phyloP scores from a whole-genome alignment of 2,888 invertebrate genomes.

The Cremastobaeus sp. region DNA sequence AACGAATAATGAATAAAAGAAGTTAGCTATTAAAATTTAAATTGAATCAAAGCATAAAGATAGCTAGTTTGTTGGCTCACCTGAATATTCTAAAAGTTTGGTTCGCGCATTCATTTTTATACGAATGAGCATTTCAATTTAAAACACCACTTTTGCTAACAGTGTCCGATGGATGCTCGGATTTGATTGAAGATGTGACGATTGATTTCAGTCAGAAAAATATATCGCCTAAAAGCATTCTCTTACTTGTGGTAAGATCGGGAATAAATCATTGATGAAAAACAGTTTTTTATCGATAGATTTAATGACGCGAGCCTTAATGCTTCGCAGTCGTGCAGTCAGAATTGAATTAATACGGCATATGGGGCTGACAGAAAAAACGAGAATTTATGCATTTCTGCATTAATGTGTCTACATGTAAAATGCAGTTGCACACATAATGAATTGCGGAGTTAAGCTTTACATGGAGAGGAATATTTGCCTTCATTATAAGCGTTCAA shows the following conservation, averaged over 20 bases:
- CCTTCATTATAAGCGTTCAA: conserved; percentile 27
- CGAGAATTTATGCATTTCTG: conserved; percentile 50
- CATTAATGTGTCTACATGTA: conserved; percentile 55
- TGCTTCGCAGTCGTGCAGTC: conserved; percentile 31
- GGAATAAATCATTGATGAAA: no score
- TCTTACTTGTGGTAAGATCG: background rate
- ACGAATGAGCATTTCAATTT: no score
- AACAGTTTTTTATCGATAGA: conserved; percentile 45
- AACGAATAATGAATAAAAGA: no score
- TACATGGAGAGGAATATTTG: conserved; percentile 27
- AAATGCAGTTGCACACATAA: conserved; percentile 44
- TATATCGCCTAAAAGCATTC: background rate
- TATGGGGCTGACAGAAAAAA: conserved; percentile 50
- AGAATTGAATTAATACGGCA: conserved; percentile 43
- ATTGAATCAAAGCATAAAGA: no score
- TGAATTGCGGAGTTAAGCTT: conserved; percentile 41
- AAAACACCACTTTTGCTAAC: no score
- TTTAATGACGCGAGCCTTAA: conserved; percentile 41
- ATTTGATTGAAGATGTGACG: no score
- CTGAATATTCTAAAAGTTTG: no score
- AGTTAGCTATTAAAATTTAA: no score
- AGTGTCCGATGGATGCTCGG: no score
- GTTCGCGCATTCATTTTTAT: no score
- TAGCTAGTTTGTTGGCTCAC: no score
- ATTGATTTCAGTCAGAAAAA: no score